Percentiles rank a stretch among this genome's conserved stretches.
phyloP scores from a whole-genome alignment of 1,140 invertebrate genomes.

The Latrodectus geometricus region DNA sequence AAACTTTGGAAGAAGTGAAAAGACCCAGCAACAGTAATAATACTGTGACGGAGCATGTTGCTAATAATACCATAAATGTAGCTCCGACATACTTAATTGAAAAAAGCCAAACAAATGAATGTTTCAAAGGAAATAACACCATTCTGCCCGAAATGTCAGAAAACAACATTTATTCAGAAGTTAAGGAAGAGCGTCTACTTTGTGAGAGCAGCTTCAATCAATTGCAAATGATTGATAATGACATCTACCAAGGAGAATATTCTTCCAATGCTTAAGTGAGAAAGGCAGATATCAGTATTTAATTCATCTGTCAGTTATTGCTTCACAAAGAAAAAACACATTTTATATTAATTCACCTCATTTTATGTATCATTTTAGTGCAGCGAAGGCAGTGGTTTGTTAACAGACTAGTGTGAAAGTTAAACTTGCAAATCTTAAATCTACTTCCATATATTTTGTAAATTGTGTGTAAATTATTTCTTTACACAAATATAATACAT shows the following conservation, averaged over 20 bases:
- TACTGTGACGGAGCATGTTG: not conserved
- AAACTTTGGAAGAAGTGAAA: not conserved
- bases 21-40: not conserved
- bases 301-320: no score
- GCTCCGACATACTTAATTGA: not conserved
- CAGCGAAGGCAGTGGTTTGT: no score
- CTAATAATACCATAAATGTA: not conserved
- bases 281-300: not conserved
- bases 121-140: not conserved
- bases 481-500: no score
- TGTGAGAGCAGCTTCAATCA: not conserved
- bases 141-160: slow-evolving; percentile 3
- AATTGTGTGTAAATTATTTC: no score
- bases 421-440: no score
- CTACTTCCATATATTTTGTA: no score
- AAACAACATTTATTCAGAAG: slow-evolving; percentile 31
- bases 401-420: no score
- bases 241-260: slow-evolving; percentile 35
- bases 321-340: no score
- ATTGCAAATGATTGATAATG: slow-evolving; percentile 28
- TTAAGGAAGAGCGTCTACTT: not conserved
- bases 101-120: not conserved
- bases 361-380: no score
- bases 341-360: no score
- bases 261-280: slow-evolving; percentile 18